Evolutionary conservation across 2,888 invertebrate genomes (phyloP).

Genomic region (Yponomeuta malinellus): DNA sequence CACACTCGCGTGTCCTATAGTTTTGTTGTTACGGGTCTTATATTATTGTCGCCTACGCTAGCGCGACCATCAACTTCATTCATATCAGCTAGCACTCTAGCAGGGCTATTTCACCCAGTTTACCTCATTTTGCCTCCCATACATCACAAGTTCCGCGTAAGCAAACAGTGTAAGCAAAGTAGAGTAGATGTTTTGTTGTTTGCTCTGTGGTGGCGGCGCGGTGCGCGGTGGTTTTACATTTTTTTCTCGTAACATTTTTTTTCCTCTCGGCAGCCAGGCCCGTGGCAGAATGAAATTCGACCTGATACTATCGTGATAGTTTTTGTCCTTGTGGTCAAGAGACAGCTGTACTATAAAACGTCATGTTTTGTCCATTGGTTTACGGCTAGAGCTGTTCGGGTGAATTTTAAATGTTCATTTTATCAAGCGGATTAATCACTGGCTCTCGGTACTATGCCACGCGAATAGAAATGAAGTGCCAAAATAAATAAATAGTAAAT

Average conservation of each 20-base stretch:
- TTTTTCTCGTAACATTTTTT: conserved; percentile 46
- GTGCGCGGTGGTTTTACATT: conserved; percentile 21
- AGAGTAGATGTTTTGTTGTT: conserved; percentile 38
- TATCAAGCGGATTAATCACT: background rate
- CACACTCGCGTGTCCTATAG: background rate
- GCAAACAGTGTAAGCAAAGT: conserved; percentile 25
- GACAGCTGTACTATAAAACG: conserved; percentile 63
- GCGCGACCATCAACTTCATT: background rate
- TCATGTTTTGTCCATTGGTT: conserved; percentile 55
- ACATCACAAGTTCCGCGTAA: conserved; percentile 42
- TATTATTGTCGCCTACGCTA: background rate
- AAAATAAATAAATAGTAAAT: too few species aligned
- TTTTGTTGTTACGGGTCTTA: background rate
- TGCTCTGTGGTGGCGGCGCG: conserved; percentile 43
- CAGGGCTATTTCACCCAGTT: background rate
- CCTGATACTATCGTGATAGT: conserved; percentile 69
- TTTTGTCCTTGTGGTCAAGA: conserved; percentile 70
- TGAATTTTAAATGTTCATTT: background rate
- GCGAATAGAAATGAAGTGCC: too few species aligned
- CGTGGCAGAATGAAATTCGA: conserved; percentile 68
- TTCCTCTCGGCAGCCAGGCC: conserved; percentile 41
- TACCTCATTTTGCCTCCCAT: background rate
- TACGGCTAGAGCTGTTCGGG: conserved; percentile 19
- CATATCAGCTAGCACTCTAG: background rate
- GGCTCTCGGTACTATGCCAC: background rate